These are phyloP conservation scores for Anastrepha ludens DNA, from an alignment of 1,140 invertebrate species.

Conservation along the genomic window DNA sequence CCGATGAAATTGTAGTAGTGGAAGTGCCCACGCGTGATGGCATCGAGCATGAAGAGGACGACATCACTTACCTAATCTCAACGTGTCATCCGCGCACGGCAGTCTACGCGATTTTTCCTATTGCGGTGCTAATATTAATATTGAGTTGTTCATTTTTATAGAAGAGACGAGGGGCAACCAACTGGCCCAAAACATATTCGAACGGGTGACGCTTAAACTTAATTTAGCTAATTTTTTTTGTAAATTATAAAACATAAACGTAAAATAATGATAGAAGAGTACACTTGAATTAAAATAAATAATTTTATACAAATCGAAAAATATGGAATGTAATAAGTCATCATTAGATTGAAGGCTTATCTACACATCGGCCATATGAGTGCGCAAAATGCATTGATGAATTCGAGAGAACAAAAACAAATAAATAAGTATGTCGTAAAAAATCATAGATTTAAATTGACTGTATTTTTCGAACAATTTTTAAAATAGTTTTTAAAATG, in stretches of 20 bases:
- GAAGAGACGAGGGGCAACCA: not conserved
- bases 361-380: slow-evolving; percentile 4
- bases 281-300: too few relatives aligned
- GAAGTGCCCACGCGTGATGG: slow-evolving; percentile 87
- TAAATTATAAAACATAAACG: not conserved
- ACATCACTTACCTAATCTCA: slow-evolving; percentile 81
- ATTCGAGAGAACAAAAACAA: not conserved
- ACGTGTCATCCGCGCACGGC: slow-evolving; percentile 85
- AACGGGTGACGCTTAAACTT: not conserved
- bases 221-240: slow-evolving; percentile 1
- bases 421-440: not conserved
- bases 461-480: slow-evolving; percentile 31
- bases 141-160: slow-evolving; percentile 84
- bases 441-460: not conserved
- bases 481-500: not conserved
- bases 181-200: not conserved
- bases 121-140: slow-evolving; percentile 83
- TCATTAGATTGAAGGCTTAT: not conserved
- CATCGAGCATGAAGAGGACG: slow-evolving; percentile 83
- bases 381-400: not conserved
- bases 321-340: not conserved
- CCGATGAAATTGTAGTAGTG: slow-evolving; percentile 85
- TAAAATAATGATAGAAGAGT: not conserved
- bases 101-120: slow-evolving; percentile 86
- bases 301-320: too few relatives aligned